Conservation (phyloP, 2,797 vertebrate species). For the Periophthalmus magnuspinnatus region DNA sequence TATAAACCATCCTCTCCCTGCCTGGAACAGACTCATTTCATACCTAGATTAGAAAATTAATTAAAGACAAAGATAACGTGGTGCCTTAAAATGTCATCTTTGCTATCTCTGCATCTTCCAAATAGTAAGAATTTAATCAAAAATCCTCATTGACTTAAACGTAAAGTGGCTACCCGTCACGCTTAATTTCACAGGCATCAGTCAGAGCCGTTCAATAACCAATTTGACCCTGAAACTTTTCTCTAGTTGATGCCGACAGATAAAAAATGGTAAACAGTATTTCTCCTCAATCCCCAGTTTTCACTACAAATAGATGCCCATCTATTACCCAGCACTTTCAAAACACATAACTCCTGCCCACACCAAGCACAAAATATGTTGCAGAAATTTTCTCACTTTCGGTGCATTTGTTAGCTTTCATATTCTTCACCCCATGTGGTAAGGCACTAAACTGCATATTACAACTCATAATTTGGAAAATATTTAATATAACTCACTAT, state of each 20-base stretch:
- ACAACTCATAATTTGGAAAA: not conserved
- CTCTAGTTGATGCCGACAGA: conserved; percentile 47
- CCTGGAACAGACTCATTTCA: conserved; percentile 48
- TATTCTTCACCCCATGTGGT: not conserved
- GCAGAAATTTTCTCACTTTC: conserved; percentile 16
- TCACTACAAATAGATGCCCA: conserved; percentile 14
- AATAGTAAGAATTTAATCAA: conserved; percentile 16
- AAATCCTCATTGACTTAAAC: not conserved
- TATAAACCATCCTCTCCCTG: conserved; percentile 37
- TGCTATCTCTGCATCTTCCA: conserved; percentile 8
- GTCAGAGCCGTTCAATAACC: conserved; percentile 33
- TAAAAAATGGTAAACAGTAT: conserved; percentile 17
- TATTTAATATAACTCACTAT: not conserved
- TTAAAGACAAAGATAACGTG: not conserved
- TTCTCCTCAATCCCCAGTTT: conserved; percentile 28
- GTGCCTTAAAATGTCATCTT: conserved; percentile 30
- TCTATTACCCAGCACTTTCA: not conserved
- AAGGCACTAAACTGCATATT: not conserved
- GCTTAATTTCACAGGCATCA: conserved; percentile 3
- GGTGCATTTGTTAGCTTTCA: not conserved
- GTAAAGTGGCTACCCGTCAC: not conserved
- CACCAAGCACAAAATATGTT: conserved; percentile 42
- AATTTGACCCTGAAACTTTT: conserved; percentile 44
- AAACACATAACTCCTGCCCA: conserved; percentile 17
- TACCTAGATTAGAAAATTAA: conserved; percentile 21